These are phyloP conservation scores for Megalonaias nervosa DNA, from an alignment of 1,140 invertebrate species.

Conservation along the genomic window DNA sequence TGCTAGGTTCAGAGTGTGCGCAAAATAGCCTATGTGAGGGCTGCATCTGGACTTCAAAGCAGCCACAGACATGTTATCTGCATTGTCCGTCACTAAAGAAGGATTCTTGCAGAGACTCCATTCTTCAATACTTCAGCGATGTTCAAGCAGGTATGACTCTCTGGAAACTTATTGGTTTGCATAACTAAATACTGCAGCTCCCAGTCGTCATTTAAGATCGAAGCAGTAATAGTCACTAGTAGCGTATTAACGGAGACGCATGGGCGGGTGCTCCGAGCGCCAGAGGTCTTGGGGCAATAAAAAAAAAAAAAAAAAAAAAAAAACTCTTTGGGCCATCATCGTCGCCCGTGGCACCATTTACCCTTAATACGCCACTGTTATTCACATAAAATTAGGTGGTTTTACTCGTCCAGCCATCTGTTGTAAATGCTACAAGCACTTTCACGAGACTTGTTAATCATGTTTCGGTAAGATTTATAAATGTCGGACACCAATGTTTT, in stretches of 20 bases:
- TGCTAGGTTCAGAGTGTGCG: constrained; percentile 21
- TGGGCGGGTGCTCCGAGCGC: no score
- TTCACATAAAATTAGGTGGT: constrained; percentile 14
- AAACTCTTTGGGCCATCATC: no score
- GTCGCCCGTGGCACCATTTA: no score
- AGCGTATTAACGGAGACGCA: no score
- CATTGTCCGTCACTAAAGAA: constrained; percentile 15
- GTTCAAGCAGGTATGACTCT: constrained; percentile 11
- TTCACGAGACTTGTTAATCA: no score
- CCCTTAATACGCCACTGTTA: no score
- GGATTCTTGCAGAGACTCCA: neutral
- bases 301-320: no score
- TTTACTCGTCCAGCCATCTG: constrained; percentile 1
- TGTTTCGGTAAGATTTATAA: no score
- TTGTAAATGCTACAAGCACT: constrained; percentile 1
- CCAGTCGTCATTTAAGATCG: constrained; percentile 16
- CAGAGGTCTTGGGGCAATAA: no score
- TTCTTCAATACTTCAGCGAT: constrained; percentile 3
- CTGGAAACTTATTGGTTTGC: constrained; percentile 5
- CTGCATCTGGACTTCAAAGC: neutral
- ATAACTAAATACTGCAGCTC: constrained; percentile 1
- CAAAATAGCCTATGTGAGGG: constrained; percentile 15
- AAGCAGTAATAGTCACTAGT: constrained; percentile 16
- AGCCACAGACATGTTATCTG: constrained; percentile 2
- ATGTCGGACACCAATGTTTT: no score